Conservation (phyloP, 2,797 vertebrate species). For the Gymnoscopelus braueri region DNA sequence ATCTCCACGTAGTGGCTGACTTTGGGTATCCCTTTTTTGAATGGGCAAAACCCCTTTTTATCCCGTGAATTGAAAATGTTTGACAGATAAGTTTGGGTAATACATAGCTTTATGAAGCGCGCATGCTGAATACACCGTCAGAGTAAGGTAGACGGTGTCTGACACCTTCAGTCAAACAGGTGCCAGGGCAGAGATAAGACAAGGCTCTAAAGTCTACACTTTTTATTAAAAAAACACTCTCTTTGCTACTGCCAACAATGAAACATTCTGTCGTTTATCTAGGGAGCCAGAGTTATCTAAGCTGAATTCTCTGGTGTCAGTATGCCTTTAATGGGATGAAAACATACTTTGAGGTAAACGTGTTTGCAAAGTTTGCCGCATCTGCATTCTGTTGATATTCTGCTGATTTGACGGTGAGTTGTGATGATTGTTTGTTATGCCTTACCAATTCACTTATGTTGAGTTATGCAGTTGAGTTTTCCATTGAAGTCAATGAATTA, state of each 20-base stretch:
- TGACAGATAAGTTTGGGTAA: conserved; percentile 17
- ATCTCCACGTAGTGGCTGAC: no score
- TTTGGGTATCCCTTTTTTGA: no score
- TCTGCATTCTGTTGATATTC: neutral
- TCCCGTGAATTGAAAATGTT: neutral
- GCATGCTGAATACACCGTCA: conserved; percentile 36
- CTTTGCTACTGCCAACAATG: conserved; percentile 33
- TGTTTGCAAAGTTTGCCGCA: neutral
- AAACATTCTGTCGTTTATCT: conserved; percentile 23
- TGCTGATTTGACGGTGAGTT: neutral
- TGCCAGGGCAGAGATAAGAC: conserved; percentile 52
- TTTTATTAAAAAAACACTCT: conserved; percentile 36
- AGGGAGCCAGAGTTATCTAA: conserved; percentile 38
- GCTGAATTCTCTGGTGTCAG: conserved; percentile 5
- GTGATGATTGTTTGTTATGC: no score
- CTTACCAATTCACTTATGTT: neutral
- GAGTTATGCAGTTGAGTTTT: no score
- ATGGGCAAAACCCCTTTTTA: neutral
- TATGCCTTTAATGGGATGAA: neutral
- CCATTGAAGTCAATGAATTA: neutral
- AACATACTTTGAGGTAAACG: neutral
- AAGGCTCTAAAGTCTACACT: conserved; percentile 32
- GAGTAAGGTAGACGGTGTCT: conserved; percentile 29
- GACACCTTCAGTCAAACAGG: conserved; percentile 51
- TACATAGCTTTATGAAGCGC: conserved; percentile 25